Percentiles rank a stretch among this genome's conserved stretches.
Conservation (phyloP, 2,113 vertebrate genomes). For the Peromyscus maniculatus region DNA sequence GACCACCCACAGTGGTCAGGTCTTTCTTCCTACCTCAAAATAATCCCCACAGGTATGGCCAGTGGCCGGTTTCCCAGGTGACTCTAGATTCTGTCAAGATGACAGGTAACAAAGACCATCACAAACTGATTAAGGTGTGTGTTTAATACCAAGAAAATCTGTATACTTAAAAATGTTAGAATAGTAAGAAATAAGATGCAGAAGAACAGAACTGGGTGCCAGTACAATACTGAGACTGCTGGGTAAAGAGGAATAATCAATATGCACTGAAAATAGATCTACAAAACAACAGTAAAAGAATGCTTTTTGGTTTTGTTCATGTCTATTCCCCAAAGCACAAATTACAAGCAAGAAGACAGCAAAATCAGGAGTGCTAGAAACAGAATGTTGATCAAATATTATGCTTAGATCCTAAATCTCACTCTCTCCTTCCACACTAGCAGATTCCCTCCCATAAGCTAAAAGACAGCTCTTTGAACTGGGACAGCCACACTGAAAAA, state of each 20-base stretch:
- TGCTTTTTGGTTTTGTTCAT: not conserved
- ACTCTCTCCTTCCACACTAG: not conserved
- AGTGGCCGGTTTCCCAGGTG: not conserved
- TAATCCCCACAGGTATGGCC: not conserved
- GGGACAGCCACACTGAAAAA: not conserved
- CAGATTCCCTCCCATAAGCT: not conserved
- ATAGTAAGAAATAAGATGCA: not conserved
- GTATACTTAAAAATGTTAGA: not conserved
- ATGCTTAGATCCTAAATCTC: not conserved
- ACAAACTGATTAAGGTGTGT: not conserved
- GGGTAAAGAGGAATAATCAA: not conserved
- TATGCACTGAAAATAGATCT: not conserved
- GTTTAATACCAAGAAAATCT: not conserved
- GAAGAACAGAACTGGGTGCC: not conserved
- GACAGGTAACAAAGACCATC: not conserved
- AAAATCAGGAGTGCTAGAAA: not conserved
- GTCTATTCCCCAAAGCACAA: not conserved
- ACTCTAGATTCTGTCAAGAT: not conserved
- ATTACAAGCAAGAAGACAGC: not conserved
- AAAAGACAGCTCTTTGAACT: not conserved
- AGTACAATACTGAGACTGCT: not conserved
- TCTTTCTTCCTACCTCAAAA: not conserved
- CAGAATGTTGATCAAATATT: not conserved
- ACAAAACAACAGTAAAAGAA: not conserved
- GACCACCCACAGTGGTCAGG: not conserved